A percentile compares a stretch with the other conserved stretches of the same genome.
phyloP scores from a whole-genome alignment of 2,888 invertebrate genomes.

The Diaperis boleti region DNA sequence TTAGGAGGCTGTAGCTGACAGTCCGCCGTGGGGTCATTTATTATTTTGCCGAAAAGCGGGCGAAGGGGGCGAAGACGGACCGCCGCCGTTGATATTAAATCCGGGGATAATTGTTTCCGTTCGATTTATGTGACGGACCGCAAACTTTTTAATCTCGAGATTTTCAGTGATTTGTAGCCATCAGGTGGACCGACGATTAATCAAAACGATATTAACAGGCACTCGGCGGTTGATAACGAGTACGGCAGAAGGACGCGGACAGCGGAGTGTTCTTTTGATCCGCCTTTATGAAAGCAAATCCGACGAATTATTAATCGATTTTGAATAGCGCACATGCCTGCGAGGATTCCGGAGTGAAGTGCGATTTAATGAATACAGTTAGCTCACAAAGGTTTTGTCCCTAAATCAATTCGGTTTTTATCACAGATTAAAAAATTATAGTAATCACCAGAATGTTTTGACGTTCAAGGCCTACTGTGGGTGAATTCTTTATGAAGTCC shows the following conservation, averaged over 20 bases:
- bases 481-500: no score
- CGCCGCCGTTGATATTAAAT: slow-evolving; percentile 26
- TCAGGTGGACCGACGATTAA: slow-evolving; percentile 17
- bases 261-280: slow-evolving; percentile 25
- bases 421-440: no score
- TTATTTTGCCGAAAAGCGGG: slow-evolving; percentile 17
- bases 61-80: slow-evolving; percentile 16
- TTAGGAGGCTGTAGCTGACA: slow-evolving; percentile 35
- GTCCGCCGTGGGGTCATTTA: slow-evolving; percentile 28
- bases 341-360: slow-evolving; percentile 4
- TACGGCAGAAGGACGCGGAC: slow-evolving; percentile 17
- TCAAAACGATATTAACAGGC: slow-evolving; percentile 22
- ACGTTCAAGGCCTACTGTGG: no score
- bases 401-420: no score
- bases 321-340: slow-evolving; percentile 11
- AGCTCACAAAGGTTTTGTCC: no score
- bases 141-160: slow-evolving; percentile 31
- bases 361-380: neutral
- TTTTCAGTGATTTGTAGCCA: slow-evolving; percentile 13
- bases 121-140: slow-evolving; percentile 27
- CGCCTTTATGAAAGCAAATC: slow-evolving; percentile 23
- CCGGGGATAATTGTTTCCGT: slow-evolving; percentile 29
- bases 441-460: no score
- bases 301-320: slow-evolving; percentile 26
- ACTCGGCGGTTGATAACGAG: slow-evolving; percentile 26